Conservation (phyloP, 2,113 vertebrate species). For the Ceratotherium simum region DNA sequence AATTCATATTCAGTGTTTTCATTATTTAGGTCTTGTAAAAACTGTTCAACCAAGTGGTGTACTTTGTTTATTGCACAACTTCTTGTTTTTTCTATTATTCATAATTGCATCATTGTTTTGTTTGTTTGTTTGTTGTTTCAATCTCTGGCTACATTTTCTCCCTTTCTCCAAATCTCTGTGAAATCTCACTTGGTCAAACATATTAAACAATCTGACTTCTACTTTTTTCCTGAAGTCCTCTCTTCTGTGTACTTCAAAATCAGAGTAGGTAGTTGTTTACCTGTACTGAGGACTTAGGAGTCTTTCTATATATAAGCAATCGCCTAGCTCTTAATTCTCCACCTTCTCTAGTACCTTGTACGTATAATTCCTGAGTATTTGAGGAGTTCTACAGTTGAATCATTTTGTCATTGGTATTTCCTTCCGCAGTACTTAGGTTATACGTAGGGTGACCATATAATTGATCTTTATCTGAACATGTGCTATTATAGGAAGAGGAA, state of each 20-base stretch:
- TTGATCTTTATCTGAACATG: neutral
- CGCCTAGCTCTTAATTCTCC: neutral
- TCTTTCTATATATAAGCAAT: neutral
- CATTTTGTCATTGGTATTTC: neutral
- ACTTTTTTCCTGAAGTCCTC: neutral
- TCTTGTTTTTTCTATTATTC: neutral
- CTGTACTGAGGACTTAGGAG: neutral
- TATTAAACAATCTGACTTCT: neutral
- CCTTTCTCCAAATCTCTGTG: neutral
- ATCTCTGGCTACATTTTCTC: neutral
- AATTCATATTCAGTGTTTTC: neutral
- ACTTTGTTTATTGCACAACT: neutral
- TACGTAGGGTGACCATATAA: neutral
- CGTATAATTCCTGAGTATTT: neutral
- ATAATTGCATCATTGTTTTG: neutral
- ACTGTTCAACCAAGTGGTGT: neutral
- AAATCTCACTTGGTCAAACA: neutral
- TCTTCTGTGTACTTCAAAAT: neutral
- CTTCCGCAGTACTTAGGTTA: neutral
- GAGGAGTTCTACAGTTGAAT: neutral
- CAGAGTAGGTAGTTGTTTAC: neutral
- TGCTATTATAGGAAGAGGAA: neutral
- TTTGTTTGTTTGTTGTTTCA: neutral
- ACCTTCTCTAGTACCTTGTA: neutral
- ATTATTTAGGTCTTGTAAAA: neutral